Evolutionary conservation across 2,113 vertebrate species (phyloP).

Genomic region (Paramormyrops kingsleyae): DNA sequence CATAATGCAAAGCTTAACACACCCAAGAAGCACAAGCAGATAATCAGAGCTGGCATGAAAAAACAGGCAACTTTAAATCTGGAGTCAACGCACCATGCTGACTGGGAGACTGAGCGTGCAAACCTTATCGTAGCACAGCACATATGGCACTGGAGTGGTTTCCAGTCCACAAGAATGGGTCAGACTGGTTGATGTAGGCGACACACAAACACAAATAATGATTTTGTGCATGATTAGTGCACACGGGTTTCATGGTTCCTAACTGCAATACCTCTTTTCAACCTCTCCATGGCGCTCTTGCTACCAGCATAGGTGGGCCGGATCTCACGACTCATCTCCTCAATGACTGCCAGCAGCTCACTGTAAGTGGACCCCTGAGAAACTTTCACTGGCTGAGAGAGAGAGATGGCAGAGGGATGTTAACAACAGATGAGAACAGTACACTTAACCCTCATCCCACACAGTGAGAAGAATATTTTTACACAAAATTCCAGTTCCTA

Average conservation of each 20-base stretch:
- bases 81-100: not conserved
- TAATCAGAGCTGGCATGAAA: not conserved
- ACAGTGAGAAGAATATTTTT: not conserved
- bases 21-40: not conserved
- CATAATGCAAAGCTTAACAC: not conserved
- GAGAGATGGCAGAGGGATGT: not conserved
- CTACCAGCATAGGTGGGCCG: constrained; percentile 92
- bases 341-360: constrained; percentile 89
- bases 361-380: constrained; percentile 92
- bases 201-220: not conserved
- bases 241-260: not conserved
- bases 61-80: not conserved
- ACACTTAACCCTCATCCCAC: not conserved
- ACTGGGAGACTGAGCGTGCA: not conserved
- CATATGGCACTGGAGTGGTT: not conserved
- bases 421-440: not conserved
- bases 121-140: not conserved
- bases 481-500: not conserved
- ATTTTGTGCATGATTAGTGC: not conserved
- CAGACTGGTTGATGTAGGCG: not conserved
- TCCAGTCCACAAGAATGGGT: not conserved
- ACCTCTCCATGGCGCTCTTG: constrained; percentile 94
- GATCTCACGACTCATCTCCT: constrained; percentile 96
- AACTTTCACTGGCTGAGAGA: constrained; percentile 77
- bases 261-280: constrained; percentile 77